Conservation (phyloP, 64 coral and sea anemone genomes). For the Stichodactyla mertensii region DNA sequence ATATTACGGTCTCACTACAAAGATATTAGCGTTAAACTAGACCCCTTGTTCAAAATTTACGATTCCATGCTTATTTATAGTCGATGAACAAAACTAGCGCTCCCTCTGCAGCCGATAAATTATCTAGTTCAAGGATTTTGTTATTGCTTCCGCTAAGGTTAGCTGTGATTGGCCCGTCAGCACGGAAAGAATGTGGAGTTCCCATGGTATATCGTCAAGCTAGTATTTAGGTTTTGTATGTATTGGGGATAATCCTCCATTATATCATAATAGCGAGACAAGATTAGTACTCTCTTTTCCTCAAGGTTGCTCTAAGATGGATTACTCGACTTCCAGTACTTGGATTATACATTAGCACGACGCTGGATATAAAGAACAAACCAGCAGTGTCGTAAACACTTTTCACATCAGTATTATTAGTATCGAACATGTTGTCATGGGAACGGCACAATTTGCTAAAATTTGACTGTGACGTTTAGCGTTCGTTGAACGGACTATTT, state of each 20-base stretch:
- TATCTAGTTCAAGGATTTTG: neutral
- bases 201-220: neutral
- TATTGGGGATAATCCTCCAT: neutral
- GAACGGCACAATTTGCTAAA: neutral
- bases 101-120: neutral
- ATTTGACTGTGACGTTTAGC: neutral
- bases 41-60: neutral
- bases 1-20: neutral
- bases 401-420: neutral
- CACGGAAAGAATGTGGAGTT: neutral
- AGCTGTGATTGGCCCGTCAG: neutral
- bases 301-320: constrained; percentile 14
- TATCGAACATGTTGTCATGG: neutral
- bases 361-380: neutral
- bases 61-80: neutral
- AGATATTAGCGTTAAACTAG: neutral
- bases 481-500: neutral
- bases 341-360: neutral
- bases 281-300: neutral
- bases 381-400: neutral
- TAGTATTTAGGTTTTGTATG: neutral
- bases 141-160: neutral
- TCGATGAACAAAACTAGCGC: neutral
- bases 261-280: neutral
- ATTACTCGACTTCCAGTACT: neutral